These are phyloP conservation scores for Vulpes lagopus DNA, from an alignment of 2,113 vertebrate species.

Conservation along the genomic window DNA sequence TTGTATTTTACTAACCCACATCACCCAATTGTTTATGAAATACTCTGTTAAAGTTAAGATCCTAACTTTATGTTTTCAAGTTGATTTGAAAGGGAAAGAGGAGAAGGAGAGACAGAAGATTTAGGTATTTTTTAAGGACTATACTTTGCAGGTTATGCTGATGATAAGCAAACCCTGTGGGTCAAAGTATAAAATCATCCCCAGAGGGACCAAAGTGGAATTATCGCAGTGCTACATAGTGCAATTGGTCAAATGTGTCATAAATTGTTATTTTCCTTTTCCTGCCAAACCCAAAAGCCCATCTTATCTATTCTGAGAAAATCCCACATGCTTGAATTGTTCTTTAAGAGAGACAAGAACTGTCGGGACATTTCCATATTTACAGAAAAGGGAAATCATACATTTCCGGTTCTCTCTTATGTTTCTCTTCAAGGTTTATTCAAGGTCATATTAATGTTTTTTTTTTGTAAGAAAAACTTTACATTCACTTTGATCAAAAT, in stretches of 20 bases:
- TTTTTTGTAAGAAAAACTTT: background rate
- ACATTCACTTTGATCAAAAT: constrained; percentile 11
- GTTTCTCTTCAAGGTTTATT: background rate
- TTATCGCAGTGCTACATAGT: background rate
- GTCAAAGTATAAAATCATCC: background rate
- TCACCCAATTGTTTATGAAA: background rate
- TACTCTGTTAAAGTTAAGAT: background rate
- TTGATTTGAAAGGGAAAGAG: background rate
- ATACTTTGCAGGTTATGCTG: background rate
- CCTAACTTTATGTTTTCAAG: background rate
- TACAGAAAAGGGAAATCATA: background rate
- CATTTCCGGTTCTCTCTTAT: background rate
- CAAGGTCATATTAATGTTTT: background rate
- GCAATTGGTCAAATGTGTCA: background rate
- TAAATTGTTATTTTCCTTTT: background rate
- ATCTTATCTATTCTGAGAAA: constrained; percentile 30
- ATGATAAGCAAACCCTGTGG: background rate
- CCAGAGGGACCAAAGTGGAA: background rate
- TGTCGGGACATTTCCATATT: background rate
- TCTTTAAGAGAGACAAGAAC: background rate
- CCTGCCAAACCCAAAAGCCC: background rate
- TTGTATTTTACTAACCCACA: background rate
- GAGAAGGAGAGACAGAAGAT: background rate
- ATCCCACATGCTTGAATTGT: background rate
- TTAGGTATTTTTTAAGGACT: background rate